phyloP scores from a whole-genome alignment of 2,888 invertebrate genomes.

The Eremobia ochroleuca region DNA sequence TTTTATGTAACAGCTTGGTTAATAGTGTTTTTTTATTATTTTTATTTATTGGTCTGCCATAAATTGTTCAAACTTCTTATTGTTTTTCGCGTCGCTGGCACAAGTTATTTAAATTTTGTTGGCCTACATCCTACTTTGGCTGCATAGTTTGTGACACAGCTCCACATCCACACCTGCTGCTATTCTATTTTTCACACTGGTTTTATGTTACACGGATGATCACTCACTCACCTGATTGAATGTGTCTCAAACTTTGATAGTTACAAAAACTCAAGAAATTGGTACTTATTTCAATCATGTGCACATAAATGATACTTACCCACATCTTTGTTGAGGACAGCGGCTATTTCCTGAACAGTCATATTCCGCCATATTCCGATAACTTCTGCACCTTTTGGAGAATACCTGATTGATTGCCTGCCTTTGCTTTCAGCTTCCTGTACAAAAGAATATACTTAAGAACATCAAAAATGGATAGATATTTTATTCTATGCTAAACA shows the following conservation, averaged over 20 bases:
- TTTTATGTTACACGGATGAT: not conserved
- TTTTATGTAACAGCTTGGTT: not conserved
- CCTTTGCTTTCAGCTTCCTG: constrained; percentile 81
- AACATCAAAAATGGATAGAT: not conserved
- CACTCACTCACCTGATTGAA: not conserved
- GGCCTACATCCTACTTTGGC: no score
- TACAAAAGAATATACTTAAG: not conserved
- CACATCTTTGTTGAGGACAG: constrained; percentile 91
- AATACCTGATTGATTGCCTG: constrained; percentile 91
- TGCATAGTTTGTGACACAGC: no score
- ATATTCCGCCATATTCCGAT: constrained; percentile 95
- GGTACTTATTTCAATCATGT: not conserved
- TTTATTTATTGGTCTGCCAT: not conserved
- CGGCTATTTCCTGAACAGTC: constrained; percentile 94
- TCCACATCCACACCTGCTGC: no score
- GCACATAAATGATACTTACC: constrained; percentile 83
- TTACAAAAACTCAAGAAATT: not conserved
- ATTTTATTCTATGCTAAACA: not conserved
- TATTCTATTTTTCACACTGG: not conserved
- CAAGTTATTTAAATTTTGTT: no score
- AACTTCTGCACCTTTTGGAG: constrained; percentile 90
- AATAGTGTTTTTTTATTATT: not conserved
- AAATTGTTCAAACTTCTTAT: not conserved
- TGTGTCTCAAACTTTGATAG: not conserved
- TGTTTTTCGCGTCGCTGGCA: no score